Evolutionary conservation across 1,140 invertebrate genomes (phyloP).

Genomic region (Thaumetopoea pityocampa): DNA sequence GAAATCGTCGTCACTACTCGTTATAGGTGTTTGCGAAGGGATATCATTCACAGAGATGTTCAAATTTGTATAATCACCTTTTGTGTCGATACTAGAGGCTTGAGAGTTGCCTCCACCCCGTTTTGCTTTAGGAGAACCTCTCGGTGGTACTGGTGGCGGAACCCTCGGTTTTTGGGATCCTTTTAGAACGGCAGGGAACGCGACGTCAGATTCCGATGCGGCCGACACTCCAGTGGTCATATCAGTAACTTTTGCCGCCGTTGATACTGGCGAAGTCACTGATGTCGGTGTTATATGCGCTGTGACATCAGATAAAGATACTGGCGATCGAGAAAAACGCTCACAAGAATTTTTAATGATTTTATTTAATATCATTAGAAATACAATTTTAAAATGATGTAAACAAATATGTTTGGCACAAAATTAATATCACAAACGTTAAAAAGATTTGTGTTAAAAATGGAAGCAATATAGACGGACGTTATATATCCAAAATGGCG

Average conservation of each 20-base stretch:
- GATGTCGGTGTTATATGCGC: slow-evolving; percentile 78
- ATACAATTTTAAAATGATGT: slow-evolving; percentile 43
- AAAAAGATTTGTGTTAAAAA: slow-evolving; percentile 50
- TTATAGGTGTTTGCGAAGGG: slow-evolving; percentile 48
- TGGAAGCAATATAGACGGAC: slow-evolving; percentile 45
- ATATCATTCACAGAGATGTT: slow-evolving; percentile 53
- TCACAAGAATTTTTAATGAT: slow-evolving; percentile 50
- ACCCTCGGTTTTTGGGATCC: slow-evolving; percentile 82
- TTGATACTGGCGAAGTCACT: slow-evolving; percentile 69
- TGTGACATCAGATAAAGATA: slow-evolving; percentile 68
- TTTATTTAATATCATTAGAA: slow-evolving; percentile 47
- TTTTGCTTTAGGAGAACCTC: slow-evolving; percentile 83
- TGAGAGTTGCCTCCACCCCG: slow-evolving; percentile 62
- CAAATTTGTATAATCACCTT: slow-evolving; percentile 70
- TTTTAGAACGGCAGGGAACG: slow-evolving; percentile 85
- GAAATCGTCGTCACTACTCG: slow-evolving; percentile 67
- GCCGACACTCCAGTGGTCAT: slow-evolving; percentile 43
- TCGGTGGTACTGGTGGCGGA: slow-evolving; percentile 87
- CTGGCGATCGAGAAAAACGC: slow-evolving; percentile 51
- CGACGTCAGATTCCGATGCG: slow-evolving; percentile 66
- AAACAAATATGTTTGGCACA: slow-evolving; percentile 54
- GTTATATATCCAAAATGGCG: slow-evolving; percentile 66
- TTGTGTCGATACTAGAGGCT: slow-evolving; percentile 52
- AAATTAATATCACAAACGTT: slow-evolving; percentile 34
- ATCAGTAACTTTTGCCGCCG: slow-evolving; percentile 68